Base-by-base conservation (phyloP, 2,113 vertebrate species). In the Plestiodon gilberti region DNA sequence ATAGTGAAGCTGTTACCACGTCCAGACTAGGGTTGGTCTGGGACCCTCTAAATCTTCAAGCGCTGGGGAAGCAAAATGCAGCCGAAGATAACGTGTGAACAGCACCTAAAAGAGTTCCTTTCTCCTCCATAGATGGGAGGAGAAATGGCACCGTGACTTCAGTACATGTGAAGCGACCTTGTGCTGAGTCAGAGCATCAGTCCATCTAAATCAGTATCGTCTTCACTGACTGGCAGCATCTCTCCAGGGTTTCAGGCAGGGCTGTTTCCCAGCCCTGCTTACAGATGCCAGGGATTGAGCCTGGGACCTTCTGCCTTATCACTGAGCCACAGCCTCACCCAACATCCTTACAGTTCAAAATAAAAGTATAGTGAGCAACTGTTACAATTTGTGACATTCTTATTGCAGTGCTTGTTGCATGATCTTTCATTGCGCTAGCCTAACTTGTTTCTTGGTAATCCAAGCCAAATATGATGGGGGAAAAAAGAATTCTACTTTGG, bases 401-500 rank as follows among this genome's bases (percentile, higher is more conserved):
- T 74, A 62, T 5, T n/a, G 10, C 17, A n/a, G 2, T 33, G 14
- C 10, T 62, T 14, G 28, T 64, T 76, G 59, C 35, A 75, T 33
- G 75, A 8, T 28, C 18, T 87, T 87, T 89, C 23, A 22, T 87
- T 52, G 67, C 43, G 80, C 4, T 86, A 59, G 62, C 83, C 81
- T 90, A 78, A 77, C n/a, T 83, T 10, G 2, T 79, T 82, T 83
- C 33, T 88, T 57, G 61, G 78, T 89, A 87, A 43, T 0, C 1
- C 17, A 10, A 2, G 73, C 78, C 86, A 80, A 69, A 30, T 33
- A 23, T 6, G 81, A 43, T n/a, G 52, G n/a, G n/a, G n/a, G n/a
- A 90, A 35, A 84, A 82, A 82, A 85, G 48, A 78, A 88, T 65
- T 91, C 18, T 17, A 71, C 10, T n/a, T 61, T 70, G 20, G 28